Conservation (phyloP, 2,888 invertebrate genomes). For the Heliconius erato region DNA sequence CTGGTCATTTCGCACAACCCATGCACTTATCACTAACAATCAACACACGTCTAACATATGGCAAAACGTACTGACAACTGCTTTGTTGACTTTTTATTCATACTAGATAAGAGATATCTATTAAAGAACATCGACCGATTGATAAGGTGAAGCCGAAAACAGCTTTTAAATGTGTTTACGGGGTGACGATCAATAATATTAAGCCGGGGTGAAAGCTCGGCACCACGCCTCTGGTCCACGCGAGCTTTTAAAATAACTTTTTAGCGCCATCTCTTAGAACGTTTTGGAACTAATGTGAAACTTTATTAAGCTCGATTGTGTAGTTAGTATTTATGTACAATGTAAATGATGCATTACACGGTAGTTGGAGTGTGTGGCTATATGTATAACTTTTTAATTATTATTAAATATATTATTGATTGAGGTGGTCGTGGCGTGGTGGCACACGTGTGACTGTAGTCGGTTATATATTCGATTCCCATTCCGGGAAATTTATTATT, state of each 20-base stretch:
- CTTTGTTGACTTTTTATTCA: conserved; percentile 62
- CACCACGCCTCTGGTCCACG: conserved; percentile 72
- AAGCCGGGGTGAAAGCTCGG: conserved; percentile 75
- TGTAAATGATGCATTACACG: neutral
- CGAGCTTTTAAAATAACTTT: conserved; percentile 58
- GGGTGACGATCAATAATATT: conserved; percentile 75
- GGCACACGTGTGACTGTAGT: too few relatives aligned
- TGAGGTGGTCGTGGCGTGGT: too few relatives aligned
- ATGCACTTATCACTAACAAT: conserved; percentile 42
- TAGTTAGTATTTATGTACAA: neutral
- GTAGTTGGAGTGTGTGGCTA: neutral
- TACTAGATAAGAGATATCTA: conserved; percentile 61
- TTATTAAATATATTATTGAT: neutral
- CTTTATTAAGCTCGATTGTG: neutral
- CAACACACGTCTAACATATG: conserved; percentile 61
- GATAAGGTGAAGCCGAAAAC: conserved; percentile 65
- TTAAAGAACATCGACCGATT: conserved; percentile 56
- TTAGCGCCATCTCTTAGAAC: conserved; percentile 69
- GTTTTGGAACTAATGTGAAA: neutral
- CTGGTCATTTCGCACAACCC: conserved; percentile 69
- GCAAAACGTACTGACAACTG: conserved; percentile 66
- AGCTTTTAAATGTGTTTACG: conserved; percentile 67
- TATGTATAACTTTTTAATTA: neutral
- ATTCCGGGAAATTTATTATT: too few relatives aligned
- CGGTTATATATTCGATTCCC: too few relatives aligned